These are phyloP conservation scores for Apistogramma diplotaenia DNA, from an alignment of 2,113 vertebrate species.

Conservation along the genomic window DNA sequence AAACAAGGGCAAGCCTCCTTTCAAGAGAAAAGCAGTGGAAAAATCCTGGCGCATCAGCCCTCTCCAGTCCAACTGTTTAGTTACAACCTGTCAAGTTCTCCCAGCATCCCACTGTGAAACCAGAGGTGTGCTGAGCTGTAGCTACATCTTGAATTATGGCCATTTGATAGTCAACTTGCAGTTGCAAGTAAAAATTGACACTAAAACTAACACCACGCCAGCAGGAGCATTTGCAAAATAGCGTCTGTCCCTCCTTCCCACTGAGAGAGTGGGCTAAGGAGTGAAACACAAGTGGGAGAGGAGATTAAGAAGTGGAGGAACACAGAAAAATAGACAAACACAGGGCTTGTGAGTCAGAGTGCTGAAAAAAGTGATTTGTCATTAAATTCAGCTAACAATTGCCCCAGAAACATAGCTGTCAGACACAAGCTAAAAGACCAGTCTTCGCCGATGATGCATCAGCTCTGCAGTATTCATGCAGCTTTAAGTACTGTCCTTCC, in stretches of 20 bases:
- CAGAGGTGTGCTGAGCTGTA: slow-evolving; percentile 25
- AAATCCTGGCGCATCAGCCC: background rate
- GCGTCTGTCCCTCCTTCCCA: slow-evolving; percentile 50
- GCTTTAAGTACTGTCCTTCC: background rate
- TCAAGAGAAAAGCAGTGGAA: background rate
- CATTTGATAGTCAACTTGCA: slow-evolving; percentile 47
- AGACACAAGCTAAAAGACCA: background rate
- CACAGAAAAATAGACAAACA: slow-evolving; percentile 27
- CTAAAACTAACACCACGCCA: slow-evolving; percentile 53
- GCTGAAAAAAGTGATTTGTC: slow-evolving; percentile 16
- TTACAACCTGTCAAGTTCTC: slow-evolving; percentile 8
- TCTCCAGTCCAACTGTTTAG: slow-evolving; percentile 20
- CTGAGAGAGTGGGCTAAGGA: slow-evolving; percentile 62
- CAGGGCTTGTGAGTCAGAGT: slow-evolving; percentile 27
- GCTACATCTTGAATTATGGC: slow-evolving; percentile 29
- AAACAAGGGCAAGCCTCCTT: background rate
- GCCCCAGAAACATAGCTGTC: background rate
- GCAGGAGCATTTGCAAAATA: slow-evolving; percentile 56
- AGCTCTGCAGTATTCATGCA: background rate
- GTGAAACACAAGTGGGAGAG: slow-evolving; percentile 59
- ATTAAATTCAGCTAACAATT: slow-evolving; percentile 1
- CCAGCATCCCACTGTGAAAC: slow-evolving; percentile 1
- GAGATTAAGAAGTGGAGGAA: slow-evolving; percentile 42
- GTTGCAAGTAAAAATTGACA: slow-evolving; percentile 41
- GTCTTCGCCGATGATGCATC: background rate